Base-by-base conservation (phyloP, 2,113 vertebrate species). In the Sphyrna mokarran region DNA sequence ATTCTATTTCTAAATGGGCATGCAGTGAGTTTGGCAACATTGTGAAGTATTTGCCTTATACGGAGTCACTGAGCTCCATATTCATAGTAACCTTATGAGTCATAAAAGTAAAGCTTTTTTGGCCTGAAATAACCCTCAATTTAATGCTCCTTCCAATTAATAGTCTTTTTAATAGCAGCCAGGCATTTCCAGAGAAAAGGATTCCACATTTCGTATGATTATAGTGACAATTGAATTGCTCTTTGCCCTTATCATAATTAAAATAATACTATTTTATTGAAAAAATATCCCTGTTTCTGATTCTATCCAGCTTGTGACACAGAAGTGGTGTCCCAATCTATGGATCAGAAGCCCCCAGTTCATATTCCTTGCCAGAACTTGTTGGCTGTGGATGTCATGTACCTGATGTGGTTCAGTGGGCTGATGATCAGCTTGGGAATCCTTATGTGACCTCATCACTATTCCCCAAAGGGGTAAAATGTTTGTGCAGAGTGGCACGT, bases 1-100 rank as follows among this genome's bases (percentile, higher is more conserved):
- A 72, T 40, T 95, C 69, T 95, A 76, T 95, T 95, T 72, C 68
- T 95, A 95, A 72, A 93, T n/a, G 58, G 89, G 89, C 89, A 93
- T 7, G 18, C 89, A 68, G 89, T 93, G 61, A 76, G 37, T 72
- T 72, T 95, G 94, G 94, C 68, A 95, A 95, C 66, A 72, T 29
- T 33, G 40, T 76, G 37, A 72, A 95, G 69, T 72, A 48, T 72
- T 95, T 72, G 43, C 94, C 94, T 95, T 95, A 68, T 95, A 95
- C 48, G 69, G 94, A 95, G 68, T 54, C 68, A 95, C 43, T 48
- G 94, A 54, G 94, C 43, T 95, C 40, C 68, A 48, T 70, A 95
- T 72, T 70, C 94, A 95, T 95, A 29, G 68, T 72, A 70, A 72
- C 68, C 37, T 72, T 43, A 48, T 95, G 94, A 95, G 68, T 95